Evolutionary conservation across 1,140 invertebrate genomes (phyloP).

Genomic region (Calosoma granatense): DNA sequence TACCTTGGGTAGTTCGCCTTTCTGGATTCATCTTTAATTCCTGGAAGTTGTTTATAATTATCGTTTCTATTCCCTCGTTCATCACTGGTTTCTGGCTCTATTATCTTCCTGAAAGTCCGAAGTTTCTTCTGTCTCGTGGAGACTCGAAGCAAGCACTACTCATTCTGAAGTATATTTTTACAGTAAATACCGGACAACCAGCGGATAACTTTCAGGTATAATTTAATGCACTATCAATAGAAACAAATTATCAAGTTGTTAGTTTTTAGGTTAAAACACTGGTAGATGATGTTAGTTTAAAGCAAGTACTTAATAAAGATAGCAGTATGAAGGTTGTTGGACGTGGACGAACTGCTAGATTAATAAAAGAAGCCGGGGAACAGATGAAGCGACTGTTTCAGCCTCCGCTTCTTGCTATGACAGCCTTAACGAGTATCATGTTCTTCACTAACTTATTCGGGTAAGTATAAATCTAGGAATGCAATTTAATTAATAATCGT

Average conservation of each 20-base stretch:
- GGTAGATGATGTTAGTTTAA: neutral
- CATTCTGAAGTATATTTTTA: slow-evolving; percentile 34
- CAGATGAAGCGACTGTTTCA: slow-evolving; percentile 44
- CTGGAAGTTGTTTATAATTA: slow-evolving; percentile 34
- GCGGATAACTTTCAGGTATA: slow-evolving; percentile 28
- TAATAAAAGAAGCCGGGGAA: slow-evolving; percentile 12
- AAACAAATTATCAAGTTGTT: neutral
- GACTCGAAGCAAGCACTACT: slow-evolving; percentile 33
- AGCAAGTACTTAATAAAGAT: neutral
- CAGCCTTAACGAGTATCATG: slow-evolving; percentile 42
- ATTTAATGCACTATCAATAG: neutral
- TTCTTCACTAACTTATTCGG: slow-evolving; percentile 59
- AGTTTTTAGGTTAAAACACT: neutral
- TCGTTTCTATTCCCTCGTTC: slow-evolving; percentile 31
- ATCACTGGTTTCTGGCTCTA: slow-evolving; percentile 28
- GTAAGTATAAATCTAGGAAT: slow-evolving; percentile 35
- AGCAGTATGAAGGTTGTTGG: neutral
- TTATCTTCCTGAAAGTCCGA: slow-evolving; percentile 44
- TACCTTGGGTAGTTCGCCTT: slow-evolving; percentile 23
- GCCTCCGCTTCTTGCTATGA: slow-evolving; percentile 41
- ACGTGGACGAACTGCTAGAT: neutral
- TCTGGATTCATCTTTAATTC: slow-evolving; percentile 29
- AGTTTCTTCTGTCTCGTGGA: slow-evolving; percentile 41
- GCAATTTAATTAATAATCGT: neutral
- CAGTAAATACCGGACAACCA: slow-evolving; percentile 30